Evolutionary conservation across 2,797 vertebrate genomes (phyloP).

Genomic region (Amblyraja radiata): DNA sequence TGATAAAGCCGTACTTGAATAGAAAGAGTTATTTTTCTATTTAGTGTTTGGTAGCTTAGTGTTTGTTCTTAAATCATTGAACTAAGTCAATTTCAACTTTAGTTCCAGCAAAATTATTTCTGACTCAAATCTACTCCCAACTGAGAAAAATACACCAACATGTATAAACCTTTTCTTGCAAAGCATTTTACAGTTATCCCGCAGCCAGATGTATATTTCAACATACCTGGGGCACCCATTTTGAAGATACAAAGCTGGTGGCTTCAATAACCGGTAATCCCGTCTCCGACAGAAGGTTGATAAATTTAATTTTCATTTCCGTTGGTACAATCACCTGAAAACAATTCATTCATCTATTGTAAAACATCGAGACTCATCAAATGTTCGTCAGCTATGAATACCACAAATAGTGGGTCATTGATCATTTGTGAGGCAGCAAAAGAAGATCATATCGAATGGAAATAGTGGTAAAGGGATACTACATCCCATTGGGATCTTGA

Average conservation of each 20-base stretch:
- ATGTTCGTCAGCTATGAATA: background rate
- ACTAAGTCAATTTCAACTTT: background rate
- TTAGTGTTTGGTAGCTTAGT: background rate
- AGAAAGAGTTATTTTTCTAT: background rate
- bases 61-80: background rate
- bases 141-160: background rate
- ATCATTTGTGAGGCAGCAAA: background rate
- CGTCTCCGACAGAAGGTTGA: conserved; percentile 82
- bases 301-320: conserved; percentile 84
- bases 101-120: background rate
- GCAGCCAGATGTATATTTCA: background rate
- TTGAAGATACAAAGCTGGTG: conserved; percentile 92
- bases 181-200: background rate
- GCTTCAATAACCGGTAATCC: conserved; percentile 84
- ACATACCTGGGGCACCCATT: conserved; percentile 91
- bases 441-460: background rate
- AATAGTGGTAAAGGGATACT: background rate
- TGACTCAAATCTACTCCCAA: background rate
- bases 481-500: background rate
- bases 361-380: background rate
- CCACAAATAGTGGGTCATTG: background rate
- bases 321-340: conserved; percentile 82
- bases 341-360: conserved; percentile 41
- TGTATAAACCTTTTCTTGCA: background rate
- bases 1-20: background rate